Evolutionary conservation across 2,797 vertebrate genomes (phyloP).

Genomic region (Alca torda): DNA sequence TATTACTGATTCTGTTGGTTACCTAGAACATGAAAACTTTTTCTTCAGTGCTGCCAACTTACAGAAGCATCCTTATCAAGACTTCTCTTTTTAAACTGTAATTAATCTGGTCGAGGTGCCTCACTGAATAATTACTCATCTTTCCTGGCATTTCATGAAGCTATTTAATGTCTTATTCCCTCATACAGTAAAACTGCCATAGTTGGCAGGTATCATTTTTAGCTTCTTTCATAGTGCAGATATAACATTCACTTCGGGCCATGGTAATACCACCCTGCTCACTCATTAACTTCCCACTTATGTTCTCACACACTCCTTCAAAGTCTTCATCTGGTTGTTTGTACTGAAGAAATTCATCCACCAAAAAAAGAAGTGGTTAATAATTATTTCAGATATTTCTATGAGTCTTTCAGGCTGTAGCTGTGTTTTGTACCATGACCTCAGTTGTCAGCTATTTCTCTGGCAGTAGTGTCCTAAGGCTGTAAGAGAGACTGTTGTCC

Average conservation of each 20-base stretch:
- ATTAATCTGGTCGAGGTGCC: neutral
- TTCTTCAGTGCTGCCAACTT: neutral
- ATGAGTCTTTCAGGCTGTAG: neutral
- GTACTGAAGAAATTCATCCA: neutral
- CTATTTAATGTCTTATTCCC: conserved; percentile 20
- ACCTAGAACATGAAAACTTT: neutral
- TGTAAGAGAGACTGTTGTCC: neutral
- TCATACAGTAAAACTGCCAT: conserved; percentile 2
- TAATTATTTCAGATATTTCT: neutral
- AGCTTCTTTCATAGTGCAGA: conserved; percentile 21
- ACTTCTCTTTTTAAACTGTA: neutral
- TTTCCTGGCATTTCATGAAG: conserved; percentile 44
- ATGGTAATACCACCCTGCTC: conserved; percentile 31
- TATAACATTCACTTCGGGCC: conserved; percentile 10
- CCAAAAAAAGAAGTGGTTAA: neutral
- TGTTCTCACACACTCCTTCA: neutral
- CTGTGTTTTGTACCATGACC: neutral
- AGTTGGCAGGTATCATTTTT: conserved; percentile 52
- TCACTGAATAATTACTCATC: conserved; percentile 28
- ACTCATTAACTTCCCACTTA: conserved; percentile 45
- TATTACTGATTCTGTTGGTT: neutral
- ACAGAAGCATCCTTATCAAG: neutral
- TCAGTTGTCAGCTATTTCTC: neutral
- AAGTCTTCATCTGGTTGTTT: neutral
- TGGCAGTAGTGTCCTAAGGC: neutral